Evolutionary conservation across 2,113 vertebrate genomes (phyloP).

Genomic region (Spilogale gracilis): DNA sequence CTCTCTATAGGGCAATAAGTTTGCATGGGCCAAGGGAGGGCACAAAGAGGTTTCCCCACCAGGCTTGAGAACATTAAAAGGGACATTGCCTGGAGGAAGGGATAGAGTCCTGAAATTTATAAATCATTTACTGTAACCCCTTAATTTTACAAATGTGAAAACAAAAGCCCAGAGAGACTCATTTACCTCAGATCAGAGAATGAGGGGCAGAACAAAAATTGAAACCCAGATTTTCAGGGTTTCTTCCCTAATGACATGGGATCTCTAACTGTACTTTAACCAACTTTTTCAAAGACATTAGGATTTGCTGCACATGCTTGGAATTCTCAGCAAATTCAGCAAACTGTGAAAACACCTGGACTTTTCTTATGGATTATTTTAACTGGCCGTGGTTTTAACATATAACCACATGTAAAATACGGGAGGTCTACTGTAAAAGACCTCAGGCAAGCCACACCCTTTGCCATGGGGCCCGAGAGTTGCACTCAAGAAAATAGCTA

Average conservation of each 20-base stretch:
- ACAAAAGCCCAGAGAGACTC: not conserved
- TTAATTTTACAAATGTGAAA: not conserved
- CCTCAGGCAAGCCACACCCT: not conserved
- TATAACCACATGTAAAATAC: not conserved
- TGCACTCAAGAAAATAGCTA: not conserved
- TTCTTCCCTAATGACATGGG: not conserved
- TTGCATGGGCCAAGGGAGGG: not conserved
- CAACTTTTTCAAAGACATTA: not conserved
- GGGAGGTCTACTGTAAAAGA: not conserved
- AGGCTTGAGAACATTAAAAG: not conserved
- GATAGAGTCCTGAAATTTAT: not conserved
- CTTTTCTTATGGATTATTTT: not conserved
- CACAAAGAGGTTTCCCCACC: no score
- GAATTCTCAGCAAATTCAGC: slow-evolving; percentile 38
- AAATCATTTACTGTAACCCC: not conserved
- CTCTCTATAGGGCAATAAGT: not conserved
- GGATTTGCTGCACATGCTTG: not conserved
- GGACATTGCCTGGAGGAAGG: not conserved
- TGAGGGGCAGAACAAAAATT: not conserved
- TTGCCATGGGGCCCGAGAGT: not conserved
- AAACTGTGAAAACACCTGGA: not conserved
- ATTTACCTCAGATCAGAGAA: not conserved
- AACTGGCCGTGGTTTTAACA: not conserved
- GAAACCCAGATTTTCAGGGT: not conserved
- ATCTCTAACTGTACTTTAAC: not conserved